Evolutionary conservation across 1,140 invertebrate genomes (phyloP), one percentile per base, ranked within the genome.

Genomic region (Brachystomella parvula): DNA sequence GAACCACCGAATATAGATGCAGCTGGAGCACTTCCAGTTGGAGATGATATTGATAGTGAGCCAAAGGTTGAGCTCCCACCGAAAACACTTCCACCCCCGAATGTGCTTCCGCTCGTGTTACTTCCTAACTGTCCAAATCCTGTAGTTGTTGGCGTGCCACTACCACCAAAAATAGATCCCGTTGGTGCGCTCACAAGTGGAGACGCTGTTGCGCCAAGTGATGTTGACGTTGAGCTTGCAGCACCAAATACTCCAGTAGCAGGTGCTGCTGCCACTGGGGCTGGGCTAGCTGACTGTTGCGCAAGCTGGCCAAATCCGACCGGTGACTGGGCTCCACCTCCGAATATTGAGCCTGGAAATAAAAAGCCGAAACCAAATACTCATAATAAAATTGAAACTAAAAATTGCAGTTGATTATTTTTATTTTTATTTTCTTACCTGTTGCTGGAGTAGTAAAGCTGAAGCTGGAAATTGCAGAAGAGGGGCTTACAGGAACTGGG

Each of bases 271-370:
- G n/a, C n/a, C n/a, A n/a, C n/a, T n/a, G n/a, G n/a, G n/a, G n/a
- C n/a, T n/a, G n/a, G n/a, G n/a, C n/a, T 26, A 30, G 58, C 29
- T 3, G 9, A 15, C 35, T 62, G 60, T 29, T 62, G 60, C 3
- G 60, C 60, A 12, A 62, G 26, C 29, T 62, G 60, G 3, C 60
- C 60, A 44, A 62, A 62, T 44, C 60, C 39, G 2, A 62, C 15
- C 3, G 60, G 12, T 21, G 26, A 9, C 15, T 3, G n/a, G 15
- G 60, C 39, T 62, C 30, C 60, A 32, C 60, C 60, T 44, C 60
- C 60, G 29, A 62, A 62, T 44, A 62, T 62, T 9, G 60, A 39
- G 24, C 31, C 60, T 31, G 26, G 3, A 44, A n/a, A 44, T 12
- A 26, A 53, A 26, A 6, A 53, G 3, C 12, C 9, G 21, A 53